Evolutionary conservation across 2,797 vertebrate genomes (phyloP).

Genomic region (Galago senegalensis): DNA sequence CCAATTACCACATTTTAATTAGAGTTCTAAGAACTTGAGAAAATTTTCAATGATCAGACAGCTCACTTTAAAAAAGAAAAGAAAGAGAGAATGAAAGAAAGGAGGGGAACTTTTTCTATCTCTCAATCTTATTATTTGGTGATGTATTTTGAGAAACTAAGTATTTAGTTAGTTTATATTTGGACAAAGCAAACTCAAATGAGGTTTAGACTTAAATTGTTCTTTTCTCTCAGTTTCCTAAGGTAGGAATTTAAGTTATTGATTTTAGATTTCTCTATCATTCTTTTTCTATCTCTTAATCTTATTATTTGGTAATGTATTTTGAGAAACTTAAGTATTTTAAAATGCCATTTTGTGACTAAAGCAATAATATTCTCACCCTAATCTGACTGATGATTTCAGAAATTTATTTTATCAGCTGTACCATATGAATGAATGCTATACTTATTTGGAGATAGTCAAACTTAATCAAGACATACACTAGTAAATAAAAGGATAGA

Average conservation of each 20-base stretch:
- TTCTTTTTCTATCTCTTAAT: neutral
- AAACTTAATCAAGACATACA: slow-evolving; percentile 40
- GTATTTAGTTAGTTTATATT: too few relatives aligned
- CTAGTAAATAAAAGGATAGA: slow-evolving; percentile 18
- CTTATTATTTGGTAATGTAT: slow-evolving; percentile 42
- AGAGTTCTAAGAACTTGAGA: slow-evolving; percentile 92
- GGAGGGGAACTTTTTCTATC: neutral
- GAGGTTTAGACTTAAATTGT: neutral
- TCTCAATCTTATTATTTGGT: slow-evolving; percentile 17
- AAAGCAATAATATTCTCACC: slow-evolving; percentile 26
- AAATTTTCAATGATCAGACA: slow-evolving; percentile 88
- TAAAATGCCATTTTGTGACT: slow-evolving; percentile 39
- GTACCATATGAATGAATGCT: neutral
- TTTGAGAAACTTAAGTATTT: slow-evolving; percentile 65
- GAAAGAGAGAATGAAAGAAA: slow-evolving; percentile 69
- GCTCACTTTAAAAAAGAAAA: slow-evolving; percentile 85
- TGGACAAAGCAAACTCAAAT: neutral
- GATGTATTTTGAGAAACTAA: slow-evolving; percentile 62
- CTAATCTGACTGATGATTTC: slow-evolving; percentile 66
- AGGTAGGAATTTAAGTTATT: neutral
- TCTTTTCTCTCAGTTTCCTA: slow-evolving; percentile 30
- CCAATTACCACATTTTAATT: slow-evolving; percentile 94
- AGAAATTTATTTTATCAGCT: slow-evolving; percentile 57
- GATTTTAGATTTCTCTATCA: neutral
- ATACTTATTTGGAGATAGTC: neutral